phyloP scores from a whole-genome alignment of 92 coral and sea anemone species.

The Porites divaricata region DNA sequence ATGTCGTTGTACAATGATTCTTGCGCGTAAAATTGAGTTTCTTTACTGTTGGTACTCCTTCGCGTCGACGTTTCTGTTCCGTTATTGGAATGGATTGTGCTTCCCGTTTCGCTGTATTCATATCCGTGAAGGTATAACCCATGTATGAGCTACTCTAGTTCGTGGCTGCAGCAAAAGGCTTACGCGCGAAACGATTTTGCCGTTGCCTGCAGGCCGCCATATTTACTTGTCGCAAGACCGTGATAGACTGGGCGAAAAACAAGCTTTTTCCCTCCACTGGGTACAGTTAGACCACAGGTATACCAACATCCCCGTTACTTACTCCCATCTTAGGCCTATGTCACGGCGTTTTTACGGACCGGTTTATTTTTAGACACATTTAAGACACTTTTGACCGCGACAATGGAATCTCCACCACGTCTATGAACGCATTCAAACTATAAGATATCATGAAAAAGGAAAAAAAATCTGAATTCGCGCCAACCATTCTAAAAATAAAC shows the following conservation, averaged over 20 bases:
- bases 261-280: neutral
- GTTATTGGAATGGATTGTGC: constrained; percentile 4
- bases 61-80: constrained; percentile 28
- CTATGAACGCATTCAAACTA: no score
- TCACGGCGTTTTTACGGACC: no score
- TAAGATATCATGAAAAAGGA: no score
- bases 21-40: constrained; percentile 28
- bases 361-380: no score
- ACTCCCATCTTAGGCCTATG: no score
- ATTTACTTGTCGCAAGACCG: neutral
- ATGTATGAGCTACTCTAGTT: constrained; percentile 1
- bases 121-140: constrained; percentile 10
- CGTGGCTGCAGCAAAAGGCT: neutral
- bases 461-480: no score
- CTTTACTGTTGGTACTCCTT: constrained; percentile 19
- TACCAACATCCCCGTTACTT: no score
- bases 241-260: neutral
- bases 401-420: no score
- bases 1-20: neutral
- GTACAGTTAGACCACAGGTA: neutral
- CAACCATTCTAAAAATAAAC: no score
- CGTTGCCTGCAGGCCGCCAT: constrained; percentile 14
- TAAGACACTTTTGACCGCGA: no score
- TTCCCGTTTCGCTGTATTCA: constrained; percentile 34
- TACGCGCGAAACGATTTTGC: neutral